A percentile compares a stretch with the other conserved stretches of the same genome.
These are phyloP conservation scores for Upupa epops DNA, from an alignment of 2,113 vertebrate species.

Conservation along the genomic window DNA sequence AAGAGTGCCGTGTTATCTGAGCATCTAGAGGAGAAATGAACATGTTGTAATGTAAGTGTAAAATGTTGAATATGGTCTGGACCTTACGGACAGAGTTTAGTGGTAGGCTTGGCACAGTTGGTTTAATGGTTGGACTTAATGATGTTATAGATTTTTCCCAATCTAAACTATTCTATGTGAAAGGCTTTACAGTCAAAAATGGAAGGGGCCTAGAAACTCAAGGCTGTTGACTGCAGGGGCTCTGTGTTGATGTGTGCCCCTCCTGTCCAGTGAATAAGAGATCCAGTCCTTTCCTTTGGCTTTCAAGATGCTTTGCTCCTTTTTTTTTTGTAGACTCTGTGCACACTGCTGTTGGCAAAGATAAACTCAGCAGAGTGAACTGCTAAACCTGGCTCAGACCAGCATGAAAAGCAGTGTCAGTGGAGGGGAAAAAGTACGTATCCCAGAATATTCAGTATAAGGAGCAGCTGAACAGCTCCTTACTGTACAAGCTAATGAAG, in stretches of 20 bases:
- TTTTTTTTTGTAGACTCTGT: neutral
- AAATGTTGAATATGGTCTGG: too few relatives aligned
- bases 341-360: neutral
- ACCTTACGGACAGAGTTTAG: too few relatives aligned
- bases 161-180: too few relatives aligned
- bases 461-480: neutral
- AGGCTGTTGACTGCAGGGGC: neutral
- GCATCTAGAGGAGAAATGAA: neutral
- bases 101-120: too few relatives aligned
- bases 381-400: neutral
- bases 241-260: neutral
- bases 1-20: neutral
- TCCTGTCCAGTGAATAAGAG: neutral
- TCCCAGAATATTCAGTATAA: neutral
- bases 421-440: neutral
- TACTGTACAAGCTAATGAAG: neutral
- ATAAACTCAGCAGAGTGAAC: accelerated
- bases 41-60: neutral
- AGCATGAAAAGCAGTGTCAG: neutral
- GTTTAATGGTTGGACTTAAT: too few relatives aligned
- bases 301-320: neutral
- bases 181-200: neutral
- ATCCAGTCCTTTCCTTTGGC: neutral
- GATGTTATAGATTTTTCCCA: too few relatives aligned
- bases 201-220: neutral